Conservation (phyloP, 2,888 invertebrate genomes). For the Platycheirus rosarum region DNA sequence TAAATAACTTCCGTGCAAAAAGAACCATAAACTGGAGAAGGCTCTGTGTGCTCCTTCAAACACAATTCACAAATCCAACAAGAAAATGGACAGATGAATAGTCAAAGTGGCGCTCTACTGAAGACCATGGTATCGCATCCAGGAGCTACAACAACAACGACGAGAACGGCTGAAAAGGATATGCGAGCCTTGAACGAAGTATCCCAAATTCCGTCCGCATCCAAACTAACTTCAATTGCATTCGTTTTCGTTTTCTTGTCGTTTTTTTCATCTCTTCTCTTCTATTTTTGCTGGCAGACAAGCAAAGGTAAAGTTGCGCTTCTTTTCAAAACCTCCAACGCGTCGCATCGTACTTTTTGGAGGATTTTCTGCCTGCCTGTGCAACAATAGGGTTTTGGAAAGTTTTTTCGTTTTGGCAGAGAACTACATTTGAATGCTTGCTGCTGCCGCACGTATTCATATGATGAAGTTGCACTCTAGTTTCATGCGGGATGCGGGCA, state of each 20-base stretch:
- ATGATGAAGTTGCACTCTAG: slow-evolving; percentile 70
- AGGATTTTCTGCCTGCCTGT: slow-evolving; percentile 68
- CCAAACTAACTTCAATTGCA: slow-evolving; percentile 71
- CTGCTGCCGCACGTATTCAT: slow-evolving; percentile 52
- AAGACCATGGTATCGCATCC: neutral
- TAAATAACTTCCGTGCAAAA: slow-evolving; percentile 72
- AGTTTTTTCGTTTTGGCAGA: slow-evolving; percentile 56
- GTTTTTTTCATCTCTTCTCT: slow-evolving; percentile 44
- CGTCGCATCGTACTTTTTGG: slow-evolving; percentile 34
- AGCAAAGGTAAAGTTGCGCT: slow-evolving; percentile 63
- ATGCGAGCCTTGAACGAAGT: slow-evolving; percentile 58
- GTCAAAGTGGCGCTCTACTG: slow-evolving; percentile 65
- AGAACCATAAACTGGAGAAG: slow-evolving; percentile 60
- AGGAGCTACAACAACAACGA: neutral
- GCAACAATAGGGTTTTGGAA: slow-evolving; percentile 63
- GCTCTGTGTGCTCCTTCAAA: slow-evolving; percentile 49
- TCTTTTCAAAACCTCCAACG: slow-evolving; percentile 43
- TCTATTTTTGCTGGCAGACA: slow-evolving; percentile 41
- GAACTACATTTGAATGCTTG: slow-evolving; percentile 43
- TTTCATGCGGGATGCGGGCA: slow-evolving; percentile 24
- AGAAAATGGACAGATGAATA: slow-evolving; percentile 72
- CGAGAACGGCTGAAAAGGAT: slow-evolving; percentile 21
- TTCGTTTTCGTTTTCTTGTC: slow-evolving; percentile 61
- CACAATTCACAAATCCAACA: slow-evolving; percentile 70
- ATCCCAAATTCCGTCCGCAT: slow-evolving; percentile 70